Conservation (phyloP, 2,888 invertebrate genomes). For the Ophion costatus region DNA sequence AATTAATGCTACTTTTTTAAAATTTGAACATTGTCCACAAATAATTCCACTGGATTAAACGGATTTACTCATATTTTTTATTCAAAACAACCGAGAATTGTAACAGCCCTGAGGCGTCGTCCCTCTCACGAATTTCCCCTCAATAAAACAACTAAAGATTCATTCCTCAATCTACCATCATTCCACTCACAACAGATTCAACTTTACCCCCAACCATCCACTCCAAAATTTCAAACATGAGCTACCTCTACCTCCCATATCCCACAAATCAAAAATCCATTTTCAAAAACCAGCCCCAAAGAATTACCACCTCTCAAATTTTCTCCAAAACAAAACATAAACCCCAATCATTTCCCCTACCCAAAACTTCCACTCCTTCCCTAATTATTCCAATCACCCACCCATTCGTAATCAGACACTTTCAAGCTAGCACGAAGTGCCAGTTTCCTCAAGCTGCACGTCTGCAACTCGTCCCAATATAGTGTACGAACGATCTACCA, state of each 20-base stretch:
- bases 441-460: neutral
- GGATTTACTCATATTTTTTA: no score
- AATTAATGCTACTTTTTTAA: no score
- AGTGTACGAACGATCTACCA: slow-evolving; percentile 1
- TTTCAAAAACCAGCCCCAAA: neutral
- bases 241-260: no score
- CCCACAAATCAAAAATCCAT: neutral
- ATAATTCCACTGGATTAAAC: no score
- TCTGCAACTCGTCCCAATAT: neutral
- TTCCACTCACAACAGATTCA: neutral
- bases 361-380: no score
- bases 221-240: no score
- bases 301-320: neutral
- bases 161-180: neutral
- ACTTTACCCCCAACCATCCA: neutral
- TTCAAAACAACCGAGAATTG: no score
- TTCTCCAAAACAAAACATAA: neutral
- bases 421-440: neutral
- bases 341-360: neutral
- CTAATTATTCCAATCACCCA: neutral
- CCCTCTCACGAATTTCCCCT: no score
- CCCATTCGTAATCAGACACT: neutral
- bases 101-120: no score
- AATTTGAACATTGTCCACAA: no score
- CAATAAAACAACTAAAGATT: neutral